Conservation (phyloP, 2,888 invertebrate genomes). For the Agrochola litura region DNA sequence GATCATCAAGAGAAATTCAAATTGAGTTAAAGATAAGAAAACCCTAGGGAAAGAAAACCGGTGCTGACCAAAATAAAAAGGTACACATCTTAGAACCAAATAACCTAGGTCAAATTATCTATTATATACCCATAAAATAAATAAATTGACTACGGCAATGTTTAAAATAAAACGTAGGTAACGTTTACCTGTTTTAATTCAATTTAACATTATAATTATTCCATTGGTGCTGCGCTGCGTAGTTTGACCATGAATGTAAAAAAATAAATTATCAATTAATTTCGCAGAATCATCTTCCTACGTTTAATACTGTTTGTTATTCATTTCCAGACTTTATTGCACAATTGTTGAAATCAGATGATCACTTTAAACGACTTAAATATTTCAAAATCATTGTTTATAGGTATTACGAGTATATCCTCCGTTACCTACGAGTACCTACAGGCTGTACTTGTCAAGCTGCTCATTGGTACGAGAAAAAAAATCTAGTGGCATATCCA, state of each 20-base stretch:
- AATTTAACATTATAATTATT: slow-evolving; percentile 24
- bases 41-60: not conserved
- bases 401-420: not conserved
- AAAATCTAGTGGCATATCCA: not conserved
- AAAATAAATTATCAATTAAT: slow-evolving; percentile 44
- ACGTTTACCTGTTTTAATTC: slow-evolving; percentile 10
- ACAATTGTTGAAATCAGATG: slow-evolving; percentile 24
- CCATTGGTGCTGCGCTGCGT: slow-evolving; percentile 2
- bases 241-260: slow-evolving; percentile 49
- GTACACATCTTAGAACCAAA: no score
- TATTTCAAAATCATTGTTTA: not conserved
- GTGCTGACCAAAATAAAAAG: not conserved
- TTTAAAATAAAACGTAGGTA: slow-evolving; percentile 3
- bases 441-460: not conserved
- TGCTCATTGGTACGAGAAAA: not conserved
- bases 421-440: not conserved
- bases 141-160: not conserved
- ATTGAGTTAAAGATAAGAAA: no score
- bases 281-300: slow-evolving; percentile 44
- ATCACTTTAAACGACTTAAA: slow-evolving; percentile 1
- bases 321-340: slow-evolving; percentile 40
- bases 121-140: not conserved
- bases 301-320: slow-evolving; percentile 28
- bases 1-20: not conserved
- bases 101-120: no score